These are phyloP conservation scores for Onchidella celtica DNA, from an alignment of 2,888 invertebrate genomes.

Conservation along the genomic window DNA sequence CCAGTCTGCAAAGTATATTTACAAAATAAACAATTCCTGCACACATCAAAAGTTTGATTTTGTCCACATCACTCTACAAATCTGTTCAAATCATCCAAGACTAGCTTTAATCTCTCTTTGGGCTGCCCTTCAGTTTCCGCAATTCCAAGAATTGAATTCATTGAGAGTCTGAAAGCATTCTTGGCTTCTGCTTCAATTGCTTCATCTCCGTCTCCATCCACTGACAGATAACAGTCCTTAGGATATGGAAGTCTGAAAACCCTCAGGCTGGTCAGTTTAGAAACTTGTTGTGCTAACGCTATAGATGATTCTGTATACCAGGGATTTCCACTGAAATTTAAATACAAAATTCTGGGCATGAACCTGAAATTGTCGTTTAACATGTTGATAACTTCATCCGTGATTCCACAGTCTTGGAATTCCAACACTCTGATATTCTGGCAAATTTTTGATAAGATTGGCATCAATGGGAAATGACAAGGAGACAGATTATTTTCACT, in stretches of 20 bases:
- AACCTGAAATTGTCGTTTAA: constrained; percentile 55
- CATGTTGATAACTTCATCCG: constrained; percentile 56
- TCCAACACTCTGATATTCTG: constrained; percentile 66
- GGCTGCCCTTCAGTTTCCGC: constrained; percentile 7
- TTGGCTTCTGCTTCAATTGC: constrained; percentile 12
- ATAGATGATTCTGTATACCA: constrained; percentile 23
- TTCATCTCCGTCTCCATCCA: constrained; percentile 25
- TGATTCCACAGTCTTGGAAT: constrained; percentile 68
- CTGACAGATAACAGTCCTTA: constrained; percentile 33
- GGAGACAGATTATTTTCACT: constrained; percentile 70
- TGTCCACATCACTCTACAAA: constrained; percentile 20
- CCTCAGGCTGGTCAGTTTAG: not conserved
- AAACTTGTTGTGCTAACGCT: constrained; percentile 6
- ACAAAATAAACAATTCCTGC: too few species aligned
- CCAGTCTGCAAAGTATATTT: too few species aligned
- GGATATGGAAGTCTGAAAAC: constrained; percentile 35
- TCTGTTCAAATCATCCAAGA: constrained; percentile 34
- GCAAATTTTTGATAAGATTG: constrained; percentile 11
- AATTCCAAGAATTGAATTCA: constrained; percentile 8
- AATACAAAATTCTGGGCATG: constrained; percentile 62
- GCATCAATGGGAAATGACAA: constrained; percentile 20
- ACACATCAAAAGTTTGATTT: too few species aligned
- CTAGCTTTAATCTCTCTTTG: constrained; percentile 17
- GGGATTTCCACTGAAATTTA: constrained; percentile 66
- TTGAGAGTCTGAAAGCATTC: constrained; percentile 10